Conservation (phyloP, 2,888 invertebrate species). For the Lasioglossum marginatum region DNA sequence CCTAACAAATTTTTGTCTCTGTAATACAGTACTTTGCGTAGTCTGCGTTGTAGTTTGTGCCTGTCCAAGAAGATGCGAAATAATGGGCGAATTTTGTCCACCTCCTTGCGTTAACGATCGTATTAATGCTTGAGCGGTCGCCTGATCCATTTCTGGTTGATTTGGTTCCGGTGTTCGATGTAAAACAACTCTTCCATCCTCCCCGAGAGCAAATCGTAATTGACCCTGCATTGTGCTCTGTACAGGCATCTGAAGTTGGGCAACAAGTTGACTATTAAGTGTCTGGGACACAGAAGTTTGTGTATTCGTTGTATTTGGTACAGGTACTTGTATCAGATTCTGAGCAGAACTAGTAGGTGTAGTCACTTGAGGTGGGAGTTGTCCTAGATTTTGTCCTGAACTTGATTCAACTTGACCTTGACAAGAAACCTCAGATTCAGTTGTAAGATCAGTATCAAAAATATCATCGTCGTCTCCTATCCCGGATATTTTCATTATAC, state of each 20-base stretch:
- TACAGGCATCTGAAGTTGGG: conserved; percentile 86
- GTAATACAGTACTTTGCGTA: conserved; percentile 59
- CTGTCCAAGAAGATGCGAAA: conserved; percentile 81
- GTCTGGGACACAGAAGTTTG: conserved; percentile 71
- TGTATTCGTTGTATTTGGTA: conserved; percentile 78
- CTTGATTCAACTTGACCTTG: conserved; percentile 73
- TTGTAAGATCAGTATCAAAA: conserved; percentile 82
- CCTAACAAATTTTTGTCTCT: conserved; percentile 76
- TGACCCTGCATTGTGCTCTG: conserved; percentile 85
- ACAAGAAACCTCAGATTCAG: conserved; percentile 75
- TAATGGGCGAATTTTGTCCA: conserved; percentile 82
- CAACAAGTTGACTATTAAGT: conserved; percentile 82
- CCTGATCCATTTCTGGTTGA: conserved; percentile 82
- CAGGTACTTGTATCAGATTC: conserved; percentile 76
- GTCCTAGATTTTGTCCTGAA: conserved; percentile 70
- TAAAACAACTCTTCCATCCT: conserved; percentile 88
- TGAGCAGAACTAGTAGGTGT: conserved; percentile 67
- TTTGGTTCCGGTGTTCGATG: conserved; percentile 87
- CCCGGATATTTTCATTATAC: conserved; percentile 91
- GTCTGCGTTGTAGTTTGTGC: conserved; percentile 75
- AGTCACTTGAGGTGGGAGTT: conserved; percentile 63
- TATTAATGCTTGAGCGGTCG: conserved; percentile 82
- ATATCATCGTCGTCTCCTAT: conserved; percentile 89
- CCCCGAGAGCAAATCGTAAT: conserved; percentile 88
- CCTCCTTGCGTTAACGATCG: conserved; percentile 81